These are phyloP conservation scores for Sphinx pinastri DNA, from an alignment of 2,888 invertebrate species.

Conservation along the genomic window DNA sequence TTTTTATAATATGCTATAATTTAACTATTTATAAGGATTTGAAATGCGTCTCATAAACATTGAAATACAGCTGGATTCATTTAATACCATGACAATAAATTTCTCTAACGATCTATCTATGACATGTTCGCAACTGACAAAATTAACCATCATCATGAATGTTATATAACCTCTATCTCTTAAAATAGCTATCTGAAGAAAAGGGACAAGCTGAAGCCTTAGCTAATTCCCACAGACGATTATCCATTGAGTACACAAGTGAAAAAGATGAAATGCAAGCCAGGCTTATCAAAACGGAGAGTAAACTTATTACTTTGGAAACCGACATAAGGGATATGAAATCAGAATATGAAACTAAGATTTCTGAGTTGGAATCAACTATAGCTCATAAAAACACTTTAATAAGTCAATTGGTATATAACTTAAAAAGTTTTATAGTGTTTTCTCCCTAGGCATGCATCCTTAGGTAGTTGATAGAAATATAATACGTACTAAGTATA, in stretches of 20 bases:
- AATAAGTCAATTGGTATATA: conserved; percentile 85
- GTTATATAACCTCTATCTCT: conserved; percentile 36
- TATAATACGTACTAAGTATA: neutral
- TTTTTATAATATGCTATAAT: no score
- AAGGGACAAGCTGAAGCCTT: conserved; percentile 73
- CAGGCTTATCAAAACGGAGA: conserved; percentile 75
- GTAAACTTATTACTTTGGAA: conserved; percentile 75
- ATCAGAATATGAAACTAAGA: conserved; percentile 84
- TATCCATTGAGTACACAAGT: conserved; percentile 71
- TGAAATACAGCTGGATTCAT: no score
- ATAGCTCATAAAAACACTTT: conserved; percentile 84
- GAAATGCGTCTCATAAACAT: no score
- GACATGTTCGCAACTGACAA: neutral
- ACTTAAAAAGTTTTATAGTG: conserved; percentile 30
- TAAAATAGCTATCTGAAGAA: conserved; percentile 77
- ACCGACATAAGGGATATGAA: conserved; percentile 81
- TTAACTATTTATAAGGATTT: no score
- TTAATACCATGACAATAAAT: no score
- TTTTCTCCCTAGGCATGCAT: conserved; percentile 29
- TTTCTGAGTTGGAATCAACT: conserved; percentile 83
- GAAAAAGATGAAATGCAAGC: conserved; percentile 79
- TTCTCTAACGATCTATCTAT: no score
- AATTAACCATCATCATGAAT: conserved; percentile 16
- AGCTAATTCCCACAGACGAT: conserved; percentile 65
- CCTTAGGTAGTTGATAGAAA: conserved; percentile 19